Base-by-base conservation (phyloP, 1,140 invertebrate species). In the Papilio xuthus region DNA sequence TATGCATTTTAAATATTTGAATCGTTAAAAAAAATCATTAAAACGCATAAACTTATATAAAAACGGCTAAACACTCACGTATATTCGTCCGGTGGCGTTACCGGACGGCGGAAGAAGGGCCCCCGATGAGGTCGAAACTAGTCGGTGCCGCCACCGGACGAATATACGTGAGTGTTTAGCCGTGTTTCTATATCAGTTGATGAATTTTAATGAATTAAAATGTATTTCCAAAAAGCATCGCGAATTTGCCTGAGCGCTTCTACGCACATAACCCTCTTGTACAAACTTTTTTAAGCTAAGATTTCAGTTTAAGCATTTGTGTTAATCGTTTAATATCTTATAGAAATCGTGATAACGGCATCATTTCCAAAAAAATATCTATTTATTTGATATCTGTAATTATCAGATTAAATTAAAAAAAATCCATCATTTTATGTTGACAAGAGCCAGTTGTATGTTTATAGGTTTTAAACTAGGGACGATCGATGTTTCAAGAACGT, bases 211-310 rank as follows among this genome's bases (percentile, higher is more conserved):
- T 20, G 1, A 42, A 41, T 44, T 47, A 26, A 72, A 44, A 72
- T 72, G 12, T 44, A 1, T 13, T 69, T 20, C 41, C 7, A 42
- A 20, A 42, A 72, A 47, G 41, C 41, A 73, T 47, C 37, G 37
- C 23, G 41, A 71, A n/a, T 73, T 42, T 73, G 47, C 73, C n/a
- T 42, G 28, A 41, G 41, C 53, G 74, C 74, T 60, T 53, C 23
- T 63, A 76, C 74, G 74, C 74, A 76, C 74, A 76, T 41, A 23
- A 63, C 42, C 20, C 74, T 63, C 53, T 63, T 76, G 74, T 76
- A 76, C 32, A 76, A 63, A 76, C 47, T 56, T 50, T 56, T 75
- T 56, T 75, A 60, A 60, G 28, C 73, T 60, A 60, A 50, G 42
- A 28, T 74, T 74, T 50, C 44, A 28, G 72, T 15, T 15, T 70